Evolutionary conservation across 2,797 vertebrate species (phyloP).

Genomic region (Allochrocebus solatus): DNA sequence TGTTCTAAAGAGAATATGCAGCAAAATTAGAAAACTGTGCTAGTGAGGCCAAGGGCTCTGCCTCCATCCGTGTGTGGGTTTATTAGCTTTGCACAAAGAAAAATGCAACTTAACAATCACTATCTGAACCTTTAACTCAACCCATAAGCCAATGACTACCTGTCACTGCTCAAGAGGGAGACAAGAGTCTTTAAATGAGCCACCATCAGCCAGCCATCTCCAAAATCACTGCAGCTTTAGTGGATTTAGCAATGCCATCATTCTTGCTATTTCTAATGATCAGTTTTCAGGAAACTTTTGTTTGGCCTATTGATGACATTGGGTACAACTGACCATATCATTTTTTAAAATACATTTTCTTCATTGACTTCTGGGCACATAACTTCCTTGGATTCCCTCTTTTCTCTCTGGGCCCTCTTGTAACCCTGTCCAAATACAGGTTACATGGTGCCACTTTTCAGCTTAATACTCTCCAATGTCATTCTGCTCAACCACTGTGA

Average conservation of each 20-base stretch:
- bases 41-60: not conserved
- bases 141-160: not conserved
- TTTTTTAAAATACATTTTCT: not conserved
- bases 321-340: not conserved
- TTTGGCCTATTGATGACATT: not conserved
- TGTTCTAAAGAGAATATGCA: not conserved
- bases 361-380: not conserved
- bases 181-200: not conserved
- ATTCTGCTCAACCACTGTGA: not conserved
- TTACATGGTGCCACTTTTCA: not conserved
- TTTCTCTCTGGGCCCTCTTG: not conserved
- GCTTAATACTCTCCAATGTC: not conserved
- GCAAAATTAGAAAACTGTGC: not conserved
- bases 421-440: not conserved
- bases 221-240: not conserved
- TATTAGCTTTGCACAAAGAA: not conserved
- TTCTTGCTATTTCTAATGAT: not conserved
- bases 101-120: not conserved
- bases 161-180: not conserved
- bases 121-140: not conserved
- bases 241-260: not conserved
- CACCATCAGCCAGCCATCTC: not conserved
- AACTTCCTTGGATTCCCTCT: too few relatives aligned
- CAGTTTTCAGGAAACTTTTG: not conserved
- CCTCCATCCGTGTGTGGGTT: not conserved